Evolutionary conservation across 2,797 vertebrate genomes (phyloP).

Genomic region (Hirundo rustica): DNA sequence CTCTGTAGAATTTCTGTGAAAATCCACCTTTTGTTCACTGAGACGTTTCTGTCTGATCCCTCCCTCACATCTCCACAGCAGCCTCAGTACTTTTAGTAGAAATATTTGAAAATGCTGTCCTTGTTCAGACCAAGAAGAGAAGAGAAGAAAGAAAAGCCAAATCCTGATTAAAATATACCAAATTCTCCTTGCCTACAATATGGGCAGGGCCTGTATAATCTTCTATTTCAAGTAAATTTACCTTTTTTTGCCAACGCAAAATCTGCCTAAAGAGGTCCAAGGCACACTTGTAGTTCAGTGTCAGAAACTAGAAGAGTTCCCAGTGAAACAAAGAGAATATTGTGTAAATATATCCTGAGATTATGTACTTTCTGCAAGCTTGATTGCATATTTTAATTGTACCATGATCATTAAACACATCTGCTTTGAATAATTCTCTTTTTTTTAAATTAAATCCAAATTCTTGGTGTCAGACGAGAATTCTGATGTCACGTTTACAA

Average conservation of each 20-base stretch:
- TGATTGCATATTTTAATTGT: conserved; percentile 33
- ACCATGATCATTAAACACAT: conserved; percentile 9
- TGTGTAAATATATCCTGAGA: conserved; percentile 3
- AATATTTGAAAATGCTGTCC: not conserved
- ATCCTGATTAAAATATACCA: not conserved
- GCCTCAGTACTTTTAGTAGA: not conserved
- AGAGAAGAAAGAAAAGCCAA: not conserved
- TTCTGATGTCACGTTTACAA: conserved; percentile 44
- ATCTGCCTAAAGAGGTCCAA: not conserved
- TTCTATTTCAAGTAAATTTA: not conserved
- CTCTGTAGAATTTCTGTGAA: not conserved
- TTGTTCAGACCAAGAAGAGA: not conserved
- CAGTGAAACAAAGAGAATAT: not conserved
- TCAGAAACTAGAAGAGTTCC: not conserved
- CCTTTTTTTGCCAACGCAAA: not conserved
- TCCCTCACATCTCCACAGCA: not conserved
- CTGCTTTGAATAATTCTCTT: conserved; percentile 19
- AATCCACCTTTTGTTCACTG: not conserved
- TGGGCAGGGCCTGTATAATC: not conserved
- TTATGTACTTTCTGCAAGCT: conserved; percentile 16
- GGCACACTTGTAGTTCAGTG: not conserved
- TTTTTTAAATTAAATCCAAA: conserved; percentile 43
- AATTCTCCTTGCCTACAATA: not conserved
- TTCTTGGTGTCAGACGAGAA: conserved; percentile 34
- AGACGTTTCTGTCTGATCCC: not conserved